Evolutionary conservation across 2,113 vertebrate species (phyloP).

Genomic region (Gallinago undulata): DNA sequence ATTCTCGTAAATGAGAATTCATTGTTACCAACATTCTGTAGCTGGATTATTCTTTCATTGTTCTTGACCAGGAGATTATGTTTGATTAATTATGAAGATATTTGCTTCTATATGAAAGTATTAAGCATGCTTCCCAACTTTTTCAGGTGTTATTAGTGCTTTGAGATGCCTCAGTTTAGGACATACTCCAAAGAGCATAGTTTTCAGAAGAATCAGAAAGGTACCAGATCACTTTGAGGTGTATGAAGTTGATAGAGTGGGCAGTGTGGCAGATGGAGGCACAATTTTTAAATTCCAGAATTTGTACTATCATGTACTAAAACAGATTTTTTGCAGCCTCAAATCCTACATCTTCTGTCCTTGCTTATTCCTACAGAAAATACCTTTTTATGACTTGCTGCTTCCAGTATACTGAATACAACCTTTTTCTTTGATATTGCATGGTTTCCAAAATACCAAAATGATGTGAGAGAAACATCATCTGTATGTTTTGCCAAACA

Average conservation of each 20-base stretch:
- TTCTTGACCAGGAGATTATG: neutral
- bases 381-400: neutral
- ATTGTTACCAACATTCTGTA: neutral
- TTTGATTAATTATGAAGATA: neutral
- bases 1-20: neutral
- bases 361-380: neutral
- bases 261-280: neutral
- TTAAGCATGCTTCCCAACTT: neutral
- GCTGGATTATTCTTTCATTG: neutral
- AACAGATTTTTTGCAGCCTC: neutral
- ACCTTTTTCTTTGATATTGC: slow-evolving; percentile 49
- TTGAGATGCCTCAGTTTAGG: neutral
- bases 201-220: neutral
- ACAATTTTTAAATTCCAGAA: neutral
- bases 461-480: slow-evolving; percentile 44
- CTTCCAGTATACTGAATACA: slow-evolving; percentile 7
- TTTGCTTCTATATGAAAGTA: neutral
- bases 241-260: neutral
- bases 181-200: neutral
- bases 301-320: neutral
- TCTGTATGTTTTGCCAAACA: slow-evolving; percentile 58
- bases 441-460: slow-evolving; percentile 64
- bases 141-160: neutral
- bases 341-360: neutral
- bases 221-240: neutral